Conservation (phyloP, 2,113 vertebrate species). For the Canis aureus region DNA sequence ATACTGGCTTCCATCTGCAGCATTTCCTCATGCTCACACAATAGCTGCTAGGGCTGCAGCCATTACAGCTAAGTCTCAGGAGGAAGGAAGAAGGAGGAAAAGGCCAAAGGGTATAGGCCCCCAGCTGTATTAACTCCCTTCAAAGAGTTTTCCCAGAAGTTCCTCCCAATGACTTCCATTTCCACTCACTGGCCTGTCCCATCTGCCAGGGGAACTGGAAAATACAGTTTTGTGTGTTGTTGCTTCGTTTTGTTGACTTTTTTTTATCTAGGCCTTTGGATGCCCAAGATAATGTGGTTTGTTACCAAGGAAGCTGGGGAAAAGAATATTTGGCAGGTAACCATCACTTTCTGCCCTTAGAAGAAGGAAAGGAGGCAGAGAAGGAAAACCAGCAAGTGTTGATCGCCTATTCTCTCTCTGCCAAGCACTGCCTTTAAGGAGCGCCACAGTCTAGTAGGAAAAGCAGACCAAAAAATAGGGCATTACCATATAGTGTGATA, state of each 20-base stretch:
- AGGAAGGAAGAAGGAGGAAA: not conserved
- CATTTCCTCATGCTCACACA: not conserved
- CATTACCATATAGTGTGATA: not conserved
- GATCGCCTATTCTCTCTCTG: fast-evolving
- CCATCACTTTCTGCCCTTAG: not conserved
- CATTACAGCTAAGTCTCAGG: not conserved
- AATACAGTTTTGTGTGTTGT: not conserved
- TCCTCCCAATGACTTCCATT: not conserved
- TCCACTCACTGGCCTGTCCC: not conserved
- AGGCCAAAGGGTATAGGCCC: not conserved
- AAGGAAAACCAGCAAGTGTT: not conserved
- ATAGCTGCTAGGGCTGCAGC: not conserved
- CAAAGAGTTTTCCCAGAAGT: not conserved
- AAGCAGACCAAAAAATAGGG: not conserved
- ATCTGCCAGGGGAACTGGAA: not conserved
- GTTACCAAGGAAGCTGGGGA: not conserved
- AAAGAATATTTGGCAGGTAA: not conserved
- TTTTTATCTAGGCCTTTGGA: not conserved
- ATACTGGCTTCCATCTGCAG: not conserved
- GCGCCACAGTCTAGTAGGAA: not conserved
- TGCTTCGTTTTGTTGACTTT: not conserved
- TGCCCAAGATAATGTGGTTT: not conserved
- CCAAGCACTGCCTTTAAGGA: not conserved
- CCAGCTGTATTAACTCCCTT: not conserved
- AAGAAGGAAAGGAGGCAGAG: not conserved